Conservation (phyloP, 2,113 vertebrate genomes). For the Sinocyclocheilus rhinocerous region DNA sequence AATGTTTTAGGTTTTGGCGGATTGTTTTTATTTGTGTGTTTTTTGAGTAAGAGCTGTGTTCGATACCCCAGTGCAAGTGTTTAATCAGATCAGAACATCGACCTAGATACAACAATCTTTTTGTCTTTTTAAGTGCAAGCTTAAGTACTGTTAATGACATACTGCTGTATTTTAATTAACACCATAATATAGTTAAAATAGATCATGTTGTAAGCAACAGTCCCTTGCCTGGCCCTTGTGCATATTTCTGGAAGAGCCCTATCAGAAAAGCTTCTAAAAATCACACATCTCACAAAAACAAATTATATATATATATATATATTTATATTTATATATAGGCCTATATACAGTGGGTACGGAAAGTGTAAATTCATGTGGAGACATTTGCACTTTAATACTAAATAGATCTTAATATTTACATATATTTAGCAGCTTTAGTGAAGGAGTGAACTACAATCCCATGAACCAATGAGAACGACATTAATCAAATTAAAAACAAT, state of each 20-base stretch:
- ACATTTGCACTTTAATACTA: too few species aligned
- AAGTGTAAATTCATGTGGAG: background rate
- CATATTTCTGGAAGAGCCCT: background rate
- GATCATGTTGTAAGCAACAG: background rate
- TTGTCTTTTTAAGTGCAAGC: background rate
- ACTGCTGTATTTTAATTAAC: constrained; percentile 1
- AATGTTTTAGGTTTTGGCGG: background rate
- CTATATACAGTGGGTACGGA: too few species aligned
- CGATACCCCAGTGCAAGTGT: background rate
- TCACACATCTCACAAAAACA: background rate
- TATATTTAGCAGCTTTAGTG: too few species aligned
- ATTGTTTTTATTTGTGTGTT: constrained; percentile 20
- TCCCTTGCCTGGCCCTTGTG: background rate
- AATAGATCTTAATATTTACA: background rate
- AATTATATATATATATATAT: background rate
- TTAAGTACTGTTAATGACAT: background rate
- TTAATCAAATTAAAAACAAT: too few species aligned
- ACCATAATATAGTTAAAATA: background rate
- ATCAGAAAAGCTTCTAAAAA: background rate
- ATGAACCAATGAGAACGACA: too few species aligned
- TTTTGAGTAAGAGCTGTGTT: background rate
- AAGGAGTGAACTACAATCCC: too few species aligned
- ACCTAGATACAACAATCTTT: background rate
- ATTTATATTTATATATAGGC: too few species aligned
- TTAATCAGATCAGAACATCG: background rate